Percentiles rank a stretch among this genome's conserved stretches.
Conservation (phyloP, 2,888 invertebrate species). For the Augiades crinisus region DNA sequence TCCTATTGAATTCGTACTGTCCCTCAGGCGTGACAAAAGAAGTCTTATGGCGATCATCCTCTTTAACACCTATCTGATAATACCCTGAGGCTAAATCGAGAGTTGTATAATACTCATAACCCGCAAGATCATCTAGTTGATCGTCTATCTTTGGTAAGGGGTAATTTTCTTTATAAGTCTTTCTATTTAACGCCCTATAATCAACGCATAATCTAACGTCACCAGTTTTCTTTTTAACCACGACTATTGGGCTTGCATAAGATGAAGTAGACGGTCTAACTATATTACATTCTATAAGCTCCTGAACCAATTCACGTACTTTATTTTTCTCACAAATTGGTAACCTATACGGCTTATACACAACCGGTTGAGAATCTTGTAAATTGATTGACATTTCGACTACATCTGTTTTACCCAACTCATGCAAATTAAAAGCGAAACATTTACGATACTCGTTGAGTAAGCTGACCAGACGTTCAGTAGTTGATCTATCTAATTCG, state of each 20-base stretch:
- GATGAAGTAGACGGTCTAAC: constrained; percentile 6
- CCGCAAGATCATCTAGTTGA: constrained; percentile 27
- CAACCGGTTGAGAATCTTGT: constrained; percentile 1
- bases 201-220: constrained; percentile 35
- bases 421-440: constrained; percentile 1
- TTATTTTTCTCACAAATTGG: neutral
- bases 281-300: constrained; percentile 4
- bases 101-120: constrained; percentile 24
- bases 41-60: constrained; percentile 28
- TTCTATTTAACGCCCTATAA: constrained; percentile 34
- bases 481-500: no score
- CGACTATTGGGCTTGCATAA: constrained; percentile 3
- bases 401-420: constrained; percentile 11
- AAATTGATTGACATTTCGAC: neutral
- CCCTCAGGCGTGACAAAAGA: constrained; percentile 30
- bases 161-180: constrained; percentile 29
- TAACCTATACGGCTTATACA: constrained; percentile 8
- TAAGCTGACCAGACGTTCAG: no score
- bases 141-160: constrained; percentile 31
- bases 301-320: constrained; percentile 1
- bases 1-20: constrained; percentile 27
- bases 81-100: constrained; percentile 28
- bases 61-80: constrained; percentile 36
- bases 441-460: no score
- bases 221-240: constrained; percentile 33